Evolutionary conservation across 2,888 invertebrate species (phyloP).

Genomic region (Syritta pipiens): DNA sequence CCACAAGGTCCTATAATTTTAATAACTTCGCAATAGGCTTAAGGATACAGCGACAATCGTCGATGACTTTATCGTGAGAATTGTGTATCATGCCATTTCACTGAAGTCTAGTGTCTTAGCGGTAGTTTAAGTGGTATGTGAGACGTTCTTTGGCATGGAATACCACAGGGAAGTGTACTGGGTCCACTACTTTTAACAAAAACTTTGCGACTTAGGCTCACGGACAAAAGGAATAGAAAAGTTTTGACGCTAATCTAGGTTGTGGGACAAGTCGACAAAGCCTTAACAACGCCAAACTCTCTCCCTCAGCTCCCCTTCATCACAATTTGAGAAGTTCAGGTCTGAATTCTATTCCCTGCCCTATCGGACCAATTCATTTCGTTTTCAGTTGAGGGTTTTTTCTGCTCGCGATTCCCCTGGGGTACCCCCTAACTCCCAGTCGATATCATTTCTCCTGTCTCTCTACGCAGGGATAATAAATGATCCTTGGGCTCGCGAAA

Average conservation of each 20-base stretch:
- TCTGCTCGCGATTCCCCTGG: not conserved
- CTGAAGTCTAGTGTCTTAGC: no score
- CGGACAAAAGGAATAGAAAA: not conserved
- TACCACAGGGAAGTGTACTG: no score
- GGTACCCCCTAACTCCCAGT: not conserved
- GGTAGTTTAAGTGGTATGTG: no score
- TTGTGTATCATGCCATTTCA: no score
- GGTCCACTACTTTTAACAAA: no score
- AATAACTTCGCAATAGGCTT: no score
- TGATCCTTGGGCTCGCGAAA: constrained; percentile 63
- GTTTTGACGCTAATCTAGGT: not conserved
- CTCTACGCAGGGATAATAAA: constrained; percentile 56
- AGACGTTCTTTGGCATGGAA: no score
- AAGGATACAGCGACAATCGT: no score
- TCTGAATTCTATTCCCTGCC: not conserved
- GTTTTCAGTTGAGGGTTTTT: constrained; percentile 4
- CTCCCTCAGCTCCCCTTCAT: not conserved
- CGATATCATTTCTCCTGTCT: constrained; percentile 57
- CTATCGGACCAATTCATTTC: constrained; percentile 48
- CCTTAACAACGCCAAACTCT: not conserved
- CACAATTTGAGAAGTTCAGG: constrained; percentile 26
- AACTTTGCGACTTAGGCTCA: no score
- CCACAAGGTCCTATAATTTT: no score
- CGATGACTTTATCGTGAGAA: no score
- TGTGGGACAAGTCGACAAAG: not conserved